A percentile compares a stretch with the other conserved stretches of the same genome.
Evolutionary conservation across 2,888 invertebrate genomes (phyloP).

Genomic region (Blera fallax): DNA sequence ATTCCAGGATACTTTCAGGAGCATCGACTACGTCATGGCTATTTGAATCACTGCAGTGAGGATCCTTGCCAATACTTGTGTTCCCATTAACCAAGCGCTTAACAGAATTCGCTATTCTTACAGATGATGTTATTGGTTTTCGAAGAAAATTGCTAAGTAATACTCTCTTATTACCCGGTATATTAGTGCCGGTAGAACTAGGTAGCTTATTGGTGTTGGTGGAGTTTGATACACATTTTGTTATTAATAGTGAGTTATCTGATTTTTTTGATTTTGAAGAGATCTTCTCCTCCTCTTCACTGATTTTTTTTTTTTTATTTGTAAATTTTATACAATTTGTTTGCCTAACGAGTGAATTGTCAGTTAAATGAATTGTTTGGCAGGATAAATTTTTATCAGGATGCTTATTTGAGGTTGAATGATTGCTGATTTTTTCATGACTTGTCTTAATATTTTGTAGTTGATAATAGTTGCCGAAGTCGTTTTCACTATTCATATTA

Average conservation of each 20-base stretch:
- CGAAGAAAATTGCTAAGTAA: conserved; percentile 24
- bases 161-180: background rate
- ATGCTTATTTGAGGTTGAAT: background rate
- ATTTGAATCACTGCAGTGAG: background rate
- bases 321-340: background rate
- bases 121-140: conserved; percentile 13
- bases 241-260: background rate
- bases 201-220: too few relatives aligned
- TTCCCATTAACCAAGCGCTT: conserved; percentile 3
- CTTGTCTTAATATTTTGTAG: background rate
- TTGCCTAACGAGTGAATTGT: background rate
- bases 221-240: background rate
- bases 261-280: too few relatives aligned
- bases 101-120: conserved; percentile 1
- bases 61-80: background rate
- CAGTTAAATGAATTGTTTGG: background rate
- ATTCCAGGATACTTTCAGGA: background rate
- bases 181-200: background rate
- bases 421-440: too few relatives aligned
- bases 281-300: too few relatives aligned
- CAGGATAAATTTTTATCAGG: background rate
- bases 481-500: background rate
- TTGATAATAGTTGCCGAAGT: conserved; percentile 7
- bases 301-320: too few relatives aligned
- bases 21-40: background rate